These are phyloP conservation scores for Phataginus tetradactyla DNA, from an alignment of 2,797 vertebrate genomes.

Conservation along the genomic window DNA sequence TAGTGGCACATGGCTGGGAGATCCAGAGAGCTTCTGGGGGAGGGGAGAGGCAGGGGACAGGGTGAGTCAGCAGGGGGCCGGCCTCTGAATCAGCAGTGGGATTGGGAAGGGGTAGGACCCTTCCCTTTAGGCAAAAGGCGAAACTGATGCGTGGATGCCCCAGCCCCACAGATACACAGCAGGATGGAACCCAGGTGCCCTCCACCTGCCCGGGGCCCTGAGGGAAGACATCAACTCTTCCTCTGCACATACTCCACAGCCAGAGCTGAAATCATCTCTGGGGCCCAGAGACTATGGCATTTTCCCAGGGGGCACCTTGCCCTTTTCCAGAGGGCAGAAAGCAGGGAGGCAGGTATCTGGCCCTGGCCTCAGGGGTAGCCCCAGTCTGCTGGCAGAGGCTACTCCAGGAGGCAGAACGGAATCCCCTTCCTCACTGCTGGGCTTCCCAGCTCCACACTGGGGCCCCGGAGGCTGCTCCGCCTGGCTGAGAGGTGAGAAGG, in stretches of 20 bases:
- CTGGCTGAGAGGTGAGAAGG: not conserved
- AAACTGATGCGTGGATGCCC: not conserved
- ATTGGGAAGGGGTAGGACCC: slow-evolving; percentile 15
- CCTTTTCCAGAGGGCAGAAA: not conserved
- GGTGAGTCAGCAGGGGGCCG: slow-evolving; percentile 76
- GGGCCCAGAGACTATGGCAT: not conserved
- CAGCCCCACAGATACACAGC: not conserved
- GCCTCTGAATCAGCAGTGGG: slow-evolving; percentile 67
- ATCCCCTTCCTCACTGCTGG: not conserved
- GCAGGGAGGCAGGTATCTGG: not conserved
- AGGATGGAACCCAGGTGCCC: slow-evolving; percentile 17
- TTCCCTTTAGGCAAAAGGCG: not conserved
- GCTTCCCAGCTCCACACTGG: not conserved
- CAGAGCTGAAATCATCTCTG: not conserved
- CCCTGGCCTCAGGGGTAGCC: not conserved
- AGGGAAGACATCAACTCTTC: not conserved
- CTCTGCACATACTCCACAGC: not conserved
- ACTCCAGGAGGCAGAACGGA: not conserved
- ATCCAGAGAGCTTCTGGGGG: slow-evolving; percentile 46
- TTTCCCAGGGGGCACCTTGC: not conserved
- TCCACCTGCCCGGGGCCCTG: not conserved
- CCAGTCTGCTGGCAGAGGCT: not conserved
- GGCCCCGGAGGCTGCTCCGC: not conserved
- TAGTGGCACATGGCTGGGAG: slow-evolving; percentile 60
- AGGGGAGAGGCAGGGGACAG: not conserved